phyloP scores from a whole-genome alignment of 2,113 vertebrate genomes.

The crab-eating macaque (Macaca fascicularis) region DNA sequence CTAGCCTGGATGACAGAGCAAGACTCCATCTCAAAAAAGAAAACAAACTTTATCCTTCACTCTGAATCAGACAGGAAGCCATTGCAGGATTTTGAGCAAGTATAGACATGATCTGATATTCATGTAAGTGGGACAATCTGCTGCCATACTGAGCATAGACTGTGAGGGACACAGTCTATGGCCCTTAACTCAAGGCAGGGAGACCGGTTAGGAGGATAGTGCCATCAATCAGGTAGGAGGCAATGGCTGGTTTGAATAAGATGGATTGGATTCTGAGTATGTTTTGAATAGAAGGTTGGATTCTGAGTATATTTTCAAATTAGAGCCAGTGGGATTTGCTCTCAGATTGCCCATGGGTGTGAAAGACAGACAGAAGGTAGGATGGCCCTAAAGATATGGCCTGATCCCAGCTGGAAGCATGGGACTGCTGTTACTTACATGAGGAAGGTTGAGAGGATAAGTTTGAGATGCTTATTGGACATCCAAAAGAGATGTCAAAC shows the following conservation, averaged over 20 bases:
- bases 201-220: not conserved
- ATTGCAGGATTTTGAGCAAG: not conserved
- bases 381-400: too few species aligned
- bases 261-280: too few species aligned
- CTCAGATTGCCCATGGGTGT: not conserved
- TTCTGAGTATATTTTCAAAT: not conserved
- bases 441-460: not conserved
- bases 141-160: not conserved
- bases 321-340: not conserved
- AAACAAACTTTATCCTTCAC: not conserved
- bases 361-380: not conserved
- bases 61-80: not conserved
- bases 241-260: not conserved
- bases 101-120: not conserved
- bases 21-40: too few species aligned
- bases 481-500: not conserved
- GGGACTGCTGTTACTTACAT: not conserved
- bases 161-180: too few species aligned
- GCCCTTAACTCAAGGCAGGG: not conserved
- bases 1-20: too few species aligned
- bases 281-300: not conserved
- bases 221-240: too few species aligned
- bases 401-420: not conserved
- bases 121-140: rapidly evolving
- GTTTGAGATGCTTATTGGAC: not conserved